Base-by-base conservation (phyloP, 2,888 invertebrate genomes). In the Congeria kusceri region DNA sequence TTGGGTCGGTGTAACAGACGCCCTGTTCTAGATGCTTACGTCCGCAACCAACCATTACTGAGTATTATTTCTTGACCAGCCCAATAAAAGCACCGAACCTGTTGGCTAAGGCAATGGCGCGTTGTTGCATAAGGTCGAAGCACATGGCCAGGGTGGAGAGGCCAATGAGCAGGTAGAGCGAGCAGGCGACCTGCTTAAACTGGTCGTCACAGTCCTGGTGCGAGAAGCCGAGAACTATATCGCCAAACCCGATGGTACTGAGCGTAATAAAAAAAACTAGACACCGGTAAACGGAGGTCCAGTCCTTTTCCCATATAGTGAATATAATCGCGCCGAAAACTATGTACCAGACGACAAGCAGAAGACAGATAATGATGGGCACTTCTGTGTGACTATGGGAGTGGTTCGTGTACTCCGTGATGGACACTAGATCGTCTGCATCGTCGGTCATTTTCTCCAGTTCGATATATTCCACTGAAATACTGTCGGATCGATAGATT, bases 311-410 rank as follows among this genome's bases (percentile, higher is more conserved):
- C 97, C 98, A 99, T 91, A 96, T 95, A 3, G 96, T 96, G 94
- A 99, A 99, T 63, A 99, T 95, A 91, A 97, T 94, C 0, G 98
- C 98, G 23, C 99, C 99, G 73, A 97, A 97, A 90, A 97, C 95
- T 72, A 97, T 96, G 93, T 97, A 96, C 91, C 96, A 96, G 87
- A 98, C 96, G 95, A 99, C 97, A 84, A 98, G 97, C 78, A 96
- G 95, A 32, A 98, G 95, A 93, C 98, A 98, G 61, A 98, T 95
- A 72, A 97, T 94, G 58, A 98, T 96, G 15, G 98, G 98, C 0
- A 98, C 98, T 62, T 83, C 80, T 29, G 73, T 75, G 18, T 62
- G n/a, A 15, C 64, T 46, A 62, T 74, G 76, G 53, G 27, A n/a
- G 44, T 67, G 59, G 11, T 70, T 57, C n/a, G n/a, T n/a, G 44